A percentile compares a stretch with the other conserved stretches of the same genome.
Conservation (phyloP, 2,113 vertebrate species). For the Ammodytes marinus region DNA sequence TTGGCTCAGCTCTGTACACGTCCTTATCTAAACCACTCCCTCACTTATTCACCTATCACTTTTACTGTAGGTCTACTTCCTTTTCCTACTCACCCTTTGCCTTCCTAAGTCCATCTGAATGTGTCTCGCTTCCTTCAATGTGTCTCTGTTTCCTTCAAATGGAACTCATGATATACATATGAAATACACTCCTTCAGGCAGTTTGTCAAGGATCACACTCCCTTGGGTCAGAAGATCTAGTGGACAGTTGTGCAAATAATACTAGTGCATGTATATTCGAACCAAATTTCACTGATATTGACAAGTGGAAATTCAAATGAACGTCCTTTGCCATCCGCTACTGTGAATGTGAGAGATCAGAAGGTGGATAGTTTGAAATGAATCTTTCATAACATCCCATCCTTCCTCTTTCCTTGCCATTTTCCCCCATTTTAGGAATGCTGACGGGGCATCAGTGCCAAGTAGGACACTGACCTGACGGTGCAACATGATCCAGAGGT, state of each 20-base stretch:
- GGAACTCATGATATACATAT: too few relatives aligned
- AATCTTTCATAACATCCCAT: background rate
- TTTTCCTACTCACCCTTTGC: background rate
- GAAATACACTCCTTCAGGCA: too few relatives aligned
- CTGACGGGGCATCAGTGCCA: conserved; percentile 13
- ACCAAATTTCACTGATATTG: background rate
- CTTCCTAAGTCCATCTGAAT: background rate
- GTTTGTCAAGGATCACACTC: background rate
- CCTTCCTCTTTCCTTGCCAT: background rate
- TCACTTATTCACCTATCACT: conserved; percentile 20
- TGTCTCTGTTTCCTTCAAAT: background rate
- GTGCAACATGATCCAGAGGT: conserved; percentile 22
- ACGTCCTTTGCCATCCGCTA: background rate
- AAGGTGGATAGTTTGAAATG: background rate
- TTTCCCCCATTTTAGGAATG: conserved; percentile 5
- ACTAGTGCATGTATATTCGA: too few relatives aligned
- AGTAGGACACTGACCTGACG: conserved; percentile 18
- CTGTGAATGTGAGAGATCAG: background rate
- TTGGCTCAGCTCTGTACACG: conserved; percentile 7
- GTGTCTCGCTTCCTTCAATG: background rate
- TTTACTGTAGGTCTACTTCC: background rate
- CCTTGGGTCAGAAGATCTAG: background rate
- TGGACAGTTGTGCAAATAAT: background rate
- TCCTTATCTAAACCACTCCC: conserved; percentile 37
- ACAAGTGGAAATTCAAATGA: background rate